Base-by-base conservation (phyloP, 2,888 invertebrate species). In the Panzeria rudis region DNA sequence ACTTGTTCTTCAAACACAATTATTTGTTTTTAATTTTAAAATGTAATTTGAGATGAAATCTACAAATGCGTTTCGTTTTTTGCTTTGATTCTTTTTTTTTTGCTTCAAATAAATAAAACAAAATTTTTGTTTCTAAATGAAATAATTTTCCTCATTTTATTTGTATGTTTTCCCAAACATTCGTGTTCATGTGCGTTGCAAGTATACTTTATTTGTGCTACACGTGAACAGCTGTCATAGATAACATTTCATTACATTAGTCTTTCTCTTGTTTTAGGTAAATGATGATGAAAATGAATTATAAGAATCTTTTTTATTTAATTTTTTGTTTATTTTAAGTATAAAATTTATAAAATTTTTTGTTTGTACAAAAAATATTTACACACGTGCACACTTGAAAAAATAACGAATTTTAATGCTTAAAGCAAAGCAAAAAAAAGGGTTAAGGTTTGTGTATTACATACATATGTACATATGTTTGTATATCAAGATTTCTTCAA, bases 181-280 rank as follows among this genome's bases (percentile, higher is more conserved):
- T 5, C 52, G 5, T 61, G 1, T 47, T 44, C 23, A 59, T 62
- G 15, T 73, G 47, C 50, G 61, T 56, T 20, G 20, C 32, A 47
- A 44, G 32, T 56, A 5, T 17, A 32, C 17, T 17, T 25, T 56
- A 20, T 69, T 61, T 68, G 23, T 76, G 56, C 56, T 78, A 29
- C 73, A 78, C 81, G 83, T 78, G 81, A 72, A 69, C 86, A 86
- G 82, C 82, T 84, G 86, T 66, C 83, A 61, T 9, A 66, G 75
- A 72, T 71, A 68, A 61, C 78, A 82, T 77, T 78, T 56, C 77
- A 85, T 82, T 85, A 62, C 75, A 82, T 82, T 75, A 56, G 35
- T 80, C 32, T 66, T 64, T 15, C 54, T 50, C 59, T 66, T 56
- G 44, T 61, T 69, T 54, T 68, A 69, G 56, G 44, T 73, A 68